A percentile compares a stretch with the other conserved stretches of the same genome.
These are phyloP conservation scores for Amphipyra berbera DNA, from an alignment of 2,888 invertebrate species.

Conservation along the genomic window DNA sequence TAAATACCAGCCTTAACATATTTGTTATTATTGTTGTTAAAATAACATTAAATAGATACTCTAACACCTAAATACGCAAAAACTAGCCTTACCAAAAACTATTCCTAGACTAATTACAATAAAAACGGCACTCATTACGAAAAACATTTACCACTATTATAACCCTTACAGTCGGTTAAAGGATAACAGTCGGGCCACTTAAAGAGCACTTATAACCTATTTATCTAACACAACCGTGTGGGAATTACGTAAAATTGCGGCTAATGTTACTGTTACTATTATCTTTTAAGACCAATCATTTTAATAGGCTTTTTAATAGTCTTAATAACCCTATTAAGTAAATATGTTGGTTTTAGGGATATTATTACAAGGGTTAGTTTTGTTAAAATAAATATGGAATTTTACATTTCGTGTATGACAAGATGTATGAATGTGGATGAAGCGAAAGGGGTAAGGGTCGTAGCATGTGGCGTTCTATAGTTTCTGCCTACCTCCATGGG, in stretches of 20 bases:
- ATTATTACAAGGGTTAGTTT: slow-evolving; percentile 24
- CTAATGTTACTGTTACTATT: slow-evolving; percentile 67
- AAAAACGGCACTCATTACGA: slow-evolving; percentile 7
- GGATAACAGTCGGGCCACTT: slow-evolving; percentile 37
- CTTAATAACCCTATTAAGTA: slow-evolving; percentile 45
- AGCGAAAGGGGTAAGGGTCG: too few species aligned
- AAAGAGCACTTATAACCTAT: slow-evolving; percentile 51
- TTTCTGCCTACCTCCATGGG: too few species aligned
- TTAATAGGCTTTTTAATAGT: slow-evolving; percentile 62
- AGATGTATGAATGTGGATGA: too few species aligned
- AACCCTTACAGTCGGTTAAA: slow-evolving; percentile 21
- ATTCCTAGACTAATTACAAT: slow-evolving; percentile 7
- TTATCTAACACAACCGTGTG: slow-evolving; percentile 48
- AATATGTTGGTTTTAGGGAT: slow-evolving; percentile 44
- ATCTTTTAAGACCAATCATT: slow-evolving; percentile 68
- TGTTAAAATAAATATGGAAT: slow-evolving; percentile 1
- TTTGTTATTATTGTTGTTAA: background rate
- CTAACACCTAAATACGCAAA: too few species aligned
- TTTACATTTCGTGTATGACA: too few species aligned
- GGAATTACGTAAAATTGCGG: slow-evolving; percentile 51
- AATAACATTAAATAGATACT: background rate
- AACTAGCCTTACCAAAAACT: background rate
- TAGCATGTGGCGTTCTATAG: too few species aligned
- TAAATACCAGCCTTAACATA: background rate
- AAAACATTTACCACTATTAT: slow-evolving; percentile 34